Percentiles rank a stretch among this genome's conserved stretches.
Evolutionary conservation across 2,888 invertebrate species (phyloP).

Genomic region (Ennomos quercinarius): DNA sequence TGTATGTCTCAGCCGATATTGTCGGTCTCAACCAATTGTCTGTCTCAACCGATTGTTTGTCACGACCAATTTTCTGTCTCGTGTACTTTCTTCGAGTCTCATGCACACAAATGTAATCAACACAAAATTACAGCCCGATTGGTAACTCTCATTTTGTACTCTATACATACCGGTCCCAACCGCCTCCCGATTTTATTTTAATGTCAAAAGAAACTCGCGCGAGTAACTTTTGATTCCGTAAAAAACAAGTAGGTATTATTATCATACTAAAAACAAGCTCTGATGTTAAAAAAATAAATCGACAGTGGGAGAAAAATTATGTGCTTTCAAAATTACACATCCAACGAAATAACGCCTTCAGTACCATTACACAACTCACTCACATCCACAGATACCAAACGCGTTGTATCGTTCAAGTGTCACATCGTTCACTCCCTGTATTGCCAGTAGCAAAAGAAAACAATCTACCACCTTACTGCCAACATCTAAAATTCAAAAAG

Average conservation of each 20-base stretch:
- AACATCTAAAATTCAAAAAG: constrained; percentile 32
- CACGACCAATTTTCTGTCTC: not conserved
- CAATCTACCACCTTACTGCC: constrained; percentile 13
- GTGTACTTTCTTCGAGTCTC: not conserved
- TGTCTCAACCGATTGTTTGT: not conserved
- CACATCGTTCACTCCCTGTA: constrained; percentile 17
- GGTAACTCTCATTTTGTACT: constrained; percentile 65
- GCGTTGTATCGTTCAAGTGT: constrained; percentile 5
- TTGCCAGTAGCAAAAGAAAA: constrained; percentile 19
- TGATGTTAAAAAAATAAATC: no score
- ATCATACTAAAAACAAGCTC: no score
- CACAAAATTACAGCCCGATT: constrained; percentile 58
- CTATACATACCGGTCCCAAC: constrained; percentile 37
- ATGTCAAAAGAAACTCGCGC: constrained; percentile 16
- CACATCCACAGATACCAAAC: not conserved
- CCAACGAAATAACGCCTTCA: constrained; percentile 1
- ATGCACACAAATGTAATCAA: constrained; percentile 19
- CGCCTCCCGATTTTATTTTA: constrained; percentile 29
- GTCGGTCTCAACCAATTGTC: not conserved
- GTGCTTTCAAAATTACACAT: not conserved
- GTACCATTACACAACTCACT: not conserved
- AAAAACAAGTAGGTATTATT: no score
- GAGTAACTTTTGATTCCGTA: not conserved
- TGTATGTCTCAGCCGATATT: no score
- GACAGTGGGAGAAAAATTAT: constrained; percentile 3